Conservation (phyloP, 2,113 vertebrate genomes). For the Istiophorus platypterus region DNA sequence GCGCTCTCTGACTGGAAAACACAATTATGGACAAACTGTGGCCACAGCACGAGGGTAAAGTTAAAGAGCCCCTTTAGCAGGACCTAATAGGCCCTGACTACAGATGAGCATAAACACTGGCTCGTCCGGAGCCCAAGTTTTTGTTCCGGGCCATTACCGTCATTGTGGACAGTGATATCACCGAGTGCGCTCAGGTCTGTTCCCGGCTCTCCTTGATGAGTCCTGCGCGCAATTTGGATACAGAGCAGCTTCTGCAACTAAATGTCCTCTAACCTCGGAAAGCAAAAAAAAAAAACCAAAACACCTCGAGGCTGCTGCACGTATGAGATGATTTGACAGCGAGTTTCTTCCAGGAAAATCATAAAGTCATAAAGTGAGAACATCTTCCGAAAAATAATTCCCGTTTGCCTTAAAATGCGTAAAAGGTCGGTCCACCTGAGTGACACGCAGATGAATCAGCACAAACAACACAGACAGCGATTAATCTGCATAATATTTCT, state of each 20-base stretch:
- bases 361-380: neutral
- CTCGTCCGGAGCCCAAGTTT: constrained; percentile 57
- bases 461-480: neutral
- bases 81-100: constrained; percentile 61
- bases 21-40: constrained; percentile 74
- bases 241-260: constrained; percentile 1
- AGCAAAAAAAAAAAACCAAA: no score
- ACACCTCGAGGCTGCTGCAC: neutral
- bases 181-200: constrained; percentile 35
- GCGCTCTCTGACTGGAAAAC: constrained; percentile 73
- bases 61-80: constrained; percentile 67
- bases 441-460: neutral
- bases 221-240: constrained; percentile 16
- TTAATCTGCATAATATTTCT: neutral
- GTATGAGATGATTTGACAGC: neutral
- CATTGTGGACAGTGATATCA: constrained; percentile 49
- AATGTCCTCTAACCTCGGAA: neutral
- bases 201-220: constrained; percentile 39
- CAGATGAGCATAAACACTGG: constrained; percentile 60
- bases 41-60: constrained; percentile 62
- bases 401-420: neutral
- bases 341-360: neutral
- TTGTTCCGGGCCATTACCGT: constrained; percentile 61
- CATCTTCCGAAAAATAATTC: neutral
- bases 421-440: neutral